Percentiles rank a stretch among this genome's conserved stretches.
phyloP scores from a whole-genome alignment of 1,140 invertebrate species.

The Belonocnema kinseyi region DNA sequence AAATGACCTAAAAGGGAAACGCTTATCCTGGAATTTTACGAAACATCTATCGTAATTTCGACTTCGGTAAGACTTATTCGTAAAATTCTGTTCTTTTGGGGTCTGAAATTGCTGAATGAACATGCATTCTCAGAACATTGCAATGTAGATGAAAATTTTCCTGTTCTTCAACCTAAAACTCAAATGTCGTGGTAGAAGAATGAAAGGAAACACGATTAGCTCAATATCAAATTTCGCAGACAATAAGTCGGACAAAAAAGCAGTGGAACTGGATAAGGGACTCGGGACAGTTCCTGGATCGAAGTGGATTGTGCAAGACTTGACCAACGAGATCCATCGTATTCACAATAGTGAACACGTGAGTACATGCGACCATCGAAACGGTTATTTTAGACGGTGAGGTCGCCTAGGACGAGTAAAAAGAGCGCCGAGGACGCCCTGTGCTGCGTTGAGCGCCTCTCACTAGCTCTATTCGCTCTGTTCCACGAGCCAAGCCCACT shows the following conservation, averaged over 20 bases:
- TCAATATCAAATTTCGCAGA: slow-evolving; percentile 13
- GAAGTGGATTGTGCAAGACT: slow-evolving; percentile 14
- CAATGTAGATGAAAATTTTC: too few species aligned
- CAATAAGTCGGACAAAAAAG: neutral
- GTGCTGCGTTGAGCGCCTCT: slow-evolving; percentile 53
- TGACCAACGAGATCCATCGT: slow-evolving; percentile 50
- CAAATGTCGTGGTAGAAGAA: slow-evolving; percentile 1
- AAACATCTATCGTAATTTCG: too few species aligned
- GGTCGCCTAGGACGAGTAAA: slow-evolving; percentile 71
- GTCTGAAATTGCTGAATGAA: too few species aligned
- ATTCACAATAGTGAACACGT: slow-evolving; percentile 43
- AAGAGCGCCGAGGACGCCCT: slow-evolving; percentile 68
- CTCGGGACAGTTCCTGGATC: slow-evolving; percentile 12
- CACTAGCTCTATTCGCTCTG: slow-evolving; percentile 50
- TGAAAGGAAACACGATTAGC: slow-evolving; percentile 9
- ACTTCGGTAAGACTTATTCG: too few species aligned
- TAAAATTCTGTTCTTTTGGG: too few species aligned
- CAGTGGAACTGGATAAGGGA: neutral
- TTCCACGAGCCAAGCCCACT: slow-evolving; percentile 51
- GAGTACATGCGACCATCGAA: slow-evolving; percentile 56
- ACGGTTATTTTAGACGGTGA: slow-evolving; percentile 71
- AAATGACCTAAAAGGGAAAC: too few species aligned
- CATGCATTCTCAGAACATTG: too few species aligned
- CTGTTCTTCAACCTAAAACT: neutral
- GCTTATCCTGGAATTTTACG: too few species aligned